A percentile compares a stretch with the other conserved stretches of the same genome.
Evolutionary conservation across 1,140 invertebrate genomes (phyloP).

Genomic region (Helicoverpa zea): DNA sequence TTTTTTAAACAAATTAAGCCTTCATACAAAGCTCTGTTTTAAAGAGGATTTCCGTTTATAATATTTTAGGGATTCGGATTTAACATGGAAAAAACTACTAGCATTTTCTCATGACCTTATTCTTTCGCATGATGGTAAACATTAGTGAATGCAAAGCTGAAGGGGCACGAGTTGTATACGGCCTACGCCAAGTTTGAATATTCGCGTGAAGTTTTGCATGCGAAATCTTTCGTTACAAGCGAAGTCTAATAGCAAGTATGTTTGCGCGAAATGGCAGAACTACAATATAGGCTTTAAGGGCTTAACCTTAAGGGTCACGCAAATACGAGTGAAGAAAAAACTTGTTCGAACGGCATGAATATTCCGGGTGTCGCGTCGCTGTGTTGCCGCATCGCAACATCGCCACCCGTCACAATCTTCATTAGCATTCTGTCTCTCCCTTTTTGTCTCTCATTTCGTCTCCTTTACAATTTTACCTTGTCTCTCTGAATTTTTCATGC

Average conservation of each 20-base stretch:
- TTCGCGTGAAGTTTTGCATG: conserved; percentile 45
- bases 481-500: conserved; percentile 48
- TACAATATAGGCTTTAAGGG: conserved; percentile 42
- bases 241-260: conserved; percentile 27
- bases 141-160: conserved; percentile 43
- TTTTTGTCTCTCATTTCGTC: conserved; percentile 46
- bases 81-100: conserved; percentile 23
- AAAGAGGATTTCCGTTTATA: conserved; percentile 7
- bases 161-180: conserved; percentile 27
- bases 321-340: conserved; percentile 35
- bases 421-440: conserved; percentile 56
- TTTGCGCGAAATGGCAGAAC: conserved; percentile 16
- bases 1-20: background rate
- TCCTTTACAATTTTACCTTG: conserved; percentile 45
- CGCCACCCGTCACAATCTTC: conserved; percentile 53
- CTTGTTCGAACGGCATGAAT: conserved; percentile 45
- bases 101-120: conserved; percentile 46
- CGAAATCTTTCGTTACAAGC: conserved; percentile 42
- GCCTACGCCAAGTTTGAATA: conserved; percentile 40
- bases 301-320: conserved; percentile 26
- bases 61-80: conserved; percentile 5
- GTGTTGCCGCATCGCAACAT: conserved; percentile 36
- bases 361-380: conserved; percentile 34
- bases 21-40: background rate
- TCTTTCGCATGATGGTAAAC: conserved; percentile 45